phyloP scores from a whole-genome alignment of 2,888 invertebrate genomes.

The Tiliacea citrago region DNA sequence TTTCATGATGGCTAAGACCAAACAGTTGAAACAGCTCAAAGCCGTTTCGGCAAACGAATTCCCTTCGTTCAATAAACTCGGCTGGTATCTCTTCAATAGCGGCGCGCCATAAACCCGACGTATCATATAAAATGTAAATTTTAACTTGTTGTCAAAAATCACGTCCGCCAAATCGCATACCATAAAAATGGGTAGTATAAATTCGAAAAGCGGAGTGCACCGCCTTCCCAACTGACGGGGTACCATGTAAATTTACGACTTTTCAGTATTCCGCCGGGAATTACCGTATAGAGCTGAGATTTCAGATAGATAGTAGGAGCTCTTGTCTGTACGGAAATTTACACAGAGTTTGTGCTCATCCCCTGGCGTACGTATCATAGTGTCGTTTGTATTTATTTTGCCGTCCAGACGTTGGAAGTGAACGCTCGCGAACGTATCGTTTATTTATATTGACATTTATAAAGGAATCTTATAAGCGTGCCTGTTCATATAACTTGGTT shows the following conservation, averaged over 20 bases:
- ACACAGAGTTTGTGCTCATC: conserved; percentile 71
- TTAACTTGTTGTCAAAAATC: conserved; percentile 86
- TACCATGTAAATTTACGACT: conserved; percentile 86
- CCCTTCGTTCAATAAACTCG: conserved; percentile 58
- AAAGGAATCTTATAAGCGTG: conserved; percentile 30
- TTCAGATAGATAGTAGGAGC: conserved; percentile 78
- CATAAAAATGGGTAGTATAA: conserved; percentile 84
- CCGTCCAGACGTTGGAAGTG: conserved; percentile 36
- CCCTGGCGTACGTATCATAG: conserved; percentile 61
- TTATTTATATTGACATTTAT: conserved; percentile 44
- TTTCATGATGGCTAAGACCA: not conserved
- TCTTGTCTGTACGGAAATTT: conserved; percentile 75
- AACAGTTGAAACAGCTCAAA: conserved; percentile 19
- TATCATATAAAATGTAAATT: conserved; percentile 84
- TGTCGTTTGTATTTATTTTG: conserved; percentile 56
- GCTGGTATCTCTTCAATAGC: conserved; percentile 61
- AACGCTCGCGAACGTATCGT: conserved; percentile 33
- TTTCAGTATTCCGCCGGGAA: conserved; percentile 87
- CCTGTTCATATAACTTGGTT: conserved; percentile 42
- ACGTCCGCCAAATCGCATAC: conserved; percentile 81
- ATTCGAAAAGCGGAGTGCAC: conserved; percentile 81
- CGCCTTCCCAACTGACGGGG: conserved; percentile 79
- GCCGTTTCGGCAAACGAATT: conserved; percentile 37
- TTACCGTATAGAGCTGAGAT: conserved; percentile 83
- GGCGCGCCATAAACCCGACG: conserved; percentile 74